Base-by-base conservation (phyloP, 2,888 invertebrate genomes). In the Athalia circularis region DNA sequence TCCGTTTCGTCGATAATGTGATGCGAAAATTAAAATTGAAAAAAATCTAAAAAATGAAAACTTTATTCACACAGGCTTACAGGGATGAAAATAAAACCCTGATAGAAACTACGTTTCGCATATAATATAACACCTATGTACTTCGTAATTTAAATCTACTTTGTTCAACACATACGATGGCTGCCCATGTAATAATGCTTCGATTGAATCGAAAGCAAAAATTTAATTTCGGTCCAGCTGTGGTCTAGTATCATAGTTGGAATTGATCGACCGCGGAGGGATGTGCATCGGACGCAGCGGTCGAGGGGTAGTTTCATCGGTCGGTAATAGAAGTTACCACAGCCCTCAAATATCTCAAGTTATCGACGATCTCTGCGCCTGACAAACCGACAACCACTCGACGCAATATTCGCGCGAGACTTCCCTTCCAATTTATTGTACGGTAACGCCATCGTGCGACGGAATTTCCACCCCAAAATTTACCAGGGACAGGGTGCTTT, bases 401-500 rank as follows among this genome's bases (percentile, higher is more conserved):
- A 29, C 29, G 2, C 29, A 29, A 29, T 29, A 29, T 29, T 29
- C 29, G 29, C 29, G 29, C 29, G 1, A 29, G 29, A 8, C 59
- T 57, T 4, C 11, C 43, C 6, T 65, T 70, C 3, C 47, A 11
- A 5, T 6, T 57, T 59, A 9, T 59, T 13, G 72, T 59, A 57
- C 52, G 57, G 72, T 15, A 59, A 72, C 72, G 72, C 72, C 72
- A 59, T 72, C 72, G 13, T 3, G 59, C 72, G 72, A 45, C 47
- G 59, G 9, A 72, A 43, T 9, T 52, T 43, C 52, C 9, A 7
- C 13, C 52, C 3, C 54, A 43, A 29, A 5, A 8, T 45, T 8
- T 72, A n/a, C 47, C n/a, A 29, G 8, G 45, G n/a, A 57, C n/a
- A 13, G 8, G 52, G n/a, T 15, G 5, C 4, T 47, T 57, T 59